These are phyloP conservation scores for Athripsodes cinereus DNA, from an alignment of 2,888 invertebrate species.

Conservation along the genomic window DNA sequence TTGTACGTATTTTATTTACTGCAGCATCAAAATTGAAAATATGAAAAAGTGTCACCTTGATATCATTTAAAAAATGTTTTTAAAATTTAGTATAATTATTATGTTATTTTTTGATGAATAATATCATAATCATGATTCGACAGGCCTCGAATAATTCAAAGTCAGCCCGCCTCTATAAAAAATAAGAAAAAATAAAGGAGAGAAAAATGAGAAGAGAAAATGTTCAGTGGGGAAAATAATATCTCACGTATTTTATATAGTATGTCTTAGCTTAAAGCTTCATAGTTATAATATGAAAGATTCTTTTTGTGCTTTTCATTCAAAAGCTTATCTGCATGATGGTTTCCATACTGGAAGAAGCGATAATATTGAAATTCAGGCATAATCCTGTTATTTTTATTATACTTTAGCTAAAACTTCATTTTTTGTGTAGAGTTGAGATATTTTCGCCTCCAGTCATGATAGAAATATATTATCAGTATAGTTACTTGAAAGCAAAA, in stretches of 20 bases:
- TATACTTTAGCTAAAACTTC: too few relatives aligned
- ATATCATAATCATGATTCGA: not conserved
- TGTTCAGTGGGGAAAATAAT: conserved; percentile 4
- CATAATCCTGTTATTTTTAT: not conserved
- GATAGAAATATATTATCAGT: too few relatives aligned
- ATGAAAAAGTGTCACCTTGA: too few relatives aligned
- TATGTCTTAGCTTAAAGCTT: conserved; percentile 5
- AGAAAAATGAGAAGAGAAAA: not conserved
- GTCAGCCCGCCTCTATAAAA: not conserved
- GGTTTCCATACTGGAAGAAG: conserved; percentile 9
- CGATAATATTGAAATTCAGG: conserved; percentile 10
- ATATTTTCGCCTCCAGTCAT: too few relatives aligned
- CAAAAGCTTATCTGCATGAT: conserved; percentile 15
- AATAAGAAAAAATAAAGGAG: not conserved
- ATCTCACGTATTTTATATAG: conserved; percentile 17
- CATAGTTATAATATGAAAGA: conserved; percentile 17
- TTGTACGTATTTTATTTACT: too few relatives aligned
- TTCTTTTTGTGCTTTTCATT: conserved; percentile 13
- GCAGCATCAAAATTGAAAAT: too few relatives aligned
- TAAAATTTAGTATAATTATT: too few relatives aligned
- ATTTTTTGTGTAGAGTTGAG: too few relatives aligned
- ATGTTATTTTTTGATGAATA: not conserved
- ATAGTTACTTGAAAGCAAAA: too few relatives aligned
- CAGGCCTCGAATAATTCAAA: not conserved
- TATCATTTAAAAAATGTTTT: too few relatives aligned